A percentile compares a stretch with the other conserved stretches of the same genome.
Conservation (phyloP, 2,888 invertebrate species). For the Caenorhabditis sinica region DNA sequence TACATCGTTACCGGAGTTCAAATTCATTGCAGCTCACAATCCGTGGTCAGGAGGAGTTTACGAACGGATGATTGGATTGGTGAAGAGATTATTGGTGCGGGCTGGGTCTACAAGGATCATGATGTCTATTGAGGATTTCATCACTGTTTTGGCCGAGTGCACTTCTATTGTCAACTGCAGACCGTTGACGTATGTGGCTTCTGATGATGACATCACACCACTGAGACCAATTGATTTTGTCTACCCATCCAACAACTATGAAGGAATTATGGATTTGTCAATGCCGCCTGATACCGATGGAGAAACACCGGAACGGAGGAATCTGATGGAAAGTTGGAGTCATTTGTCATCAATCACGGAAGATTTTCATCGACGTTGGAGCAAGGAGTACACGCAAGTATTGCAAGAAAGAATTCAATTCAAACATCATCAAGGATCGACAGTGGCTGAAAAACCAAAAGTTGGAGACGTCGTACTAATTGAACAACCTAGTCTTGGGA, state of each 20-base stretch:
- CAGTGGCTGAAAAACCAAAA: background rate
- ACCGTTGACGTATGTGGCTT: slow-evolving; percentile 14
- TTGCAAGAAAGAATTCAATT: slow-evolving; percentile 11
- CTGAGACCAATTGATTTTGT: slow-evolving; percentile 32
- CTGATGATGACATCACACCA: slow-evolving; percentile 25
- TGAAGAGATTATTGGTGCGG: slow-evolving; percentile 22
- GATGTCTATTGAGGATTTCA: slow-evolving; percentile 10
- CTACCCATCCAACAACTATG: background rate
- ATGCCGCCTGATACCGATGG: background rate
- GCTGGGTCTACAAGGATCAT: slow-evolving; percentile 23
- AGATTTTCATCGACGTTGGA: slow-evolving; percentile 4
- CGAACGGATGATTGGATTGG: slow-evolving; percentile 84
- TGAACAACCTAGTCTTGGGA: background rate
- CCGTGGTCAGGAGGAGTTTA: slow-evolving; percentile 85
- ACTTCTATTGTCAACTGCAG: slow-evolving; percentile 20
- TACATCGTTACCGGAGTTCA: slow-evolving; percentile 18
- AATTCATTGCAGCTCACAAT: slow-evolving; percentile 32
- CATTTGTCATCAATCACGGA: background rate
- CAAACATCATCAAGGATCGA: background rate
- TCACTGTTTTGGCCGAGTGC: slow-evolving; percentile 1
- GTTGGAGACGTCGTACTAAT: slow-evolving; percentile 22
- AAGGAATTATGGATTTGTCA: too few relatives aligned
- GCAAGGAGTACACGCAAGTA: slow-evolving; percentile 25
- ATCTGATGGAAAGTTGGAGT: slow-evolving; percentile 18
- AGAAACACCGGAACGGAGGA: background rate